Conservation (phyloP, 1,140 invertebrate species). For the Lucilia cuprina region DNA sequence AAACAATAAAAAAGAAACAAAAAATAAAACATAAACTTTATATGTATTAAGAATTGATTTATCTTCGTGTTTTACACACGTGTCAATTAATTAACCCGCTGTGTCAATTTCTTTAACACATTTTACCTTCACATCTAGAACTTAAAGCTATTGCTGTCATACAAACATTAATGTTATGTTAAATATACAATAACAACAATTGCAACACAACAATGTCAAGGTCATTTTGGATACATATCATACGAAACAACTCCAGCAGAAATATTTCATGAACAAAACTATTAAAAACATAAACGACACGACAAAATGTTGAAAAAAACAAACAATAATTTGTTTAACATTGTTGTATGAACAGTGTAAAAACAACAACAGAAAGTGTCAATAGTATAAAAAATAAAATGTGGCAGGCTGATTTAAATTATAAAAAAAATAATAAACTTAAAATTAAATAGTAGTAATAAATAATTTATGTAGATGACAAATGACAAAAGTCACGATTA, state of each 20-base stretch:
- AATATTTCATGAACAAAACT: background rate
- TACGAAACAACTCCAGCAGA: background rate
- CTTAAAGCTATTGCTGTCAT: background rate
- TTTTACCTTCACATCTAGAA: slow-evolving; percentile 1
- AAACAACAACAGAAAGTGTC: background rate
- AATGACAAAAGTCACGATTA: background rate
- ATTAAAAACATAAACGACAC: slow-evolving; percentile 13
- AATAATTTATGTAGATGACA: background rate
- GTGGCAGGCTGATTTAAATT: background rate
- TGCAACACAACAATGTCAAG: slow-evolving; percentile 7
- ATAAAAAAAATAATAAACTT: background rate
- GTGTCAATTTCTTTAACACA: background rate
- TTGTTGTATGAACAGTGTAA: background rate
- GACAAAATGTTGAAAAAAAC: background rate
- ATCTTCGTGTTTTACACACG: background rate
- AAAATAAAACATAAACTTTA: background rate
- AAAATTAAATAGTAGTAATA: background rate
- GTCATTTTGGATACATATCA: background rate
- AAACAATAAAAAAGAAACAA: background rate
- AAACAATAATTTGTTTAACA: background rate
- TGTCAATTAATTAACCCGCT: slow-evolving; percentile 2
- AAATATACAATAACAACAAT: background rate
- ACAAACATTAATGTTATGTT: background rate
- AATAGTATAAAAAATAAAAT: background rate
- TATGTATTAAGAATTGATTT: background rate